These are phyloP conservation scores for Pipistrellus pygmaeus DNA, from an alignment of 2,797 vertebrate species.

Conservation along the genomic window DNA sequence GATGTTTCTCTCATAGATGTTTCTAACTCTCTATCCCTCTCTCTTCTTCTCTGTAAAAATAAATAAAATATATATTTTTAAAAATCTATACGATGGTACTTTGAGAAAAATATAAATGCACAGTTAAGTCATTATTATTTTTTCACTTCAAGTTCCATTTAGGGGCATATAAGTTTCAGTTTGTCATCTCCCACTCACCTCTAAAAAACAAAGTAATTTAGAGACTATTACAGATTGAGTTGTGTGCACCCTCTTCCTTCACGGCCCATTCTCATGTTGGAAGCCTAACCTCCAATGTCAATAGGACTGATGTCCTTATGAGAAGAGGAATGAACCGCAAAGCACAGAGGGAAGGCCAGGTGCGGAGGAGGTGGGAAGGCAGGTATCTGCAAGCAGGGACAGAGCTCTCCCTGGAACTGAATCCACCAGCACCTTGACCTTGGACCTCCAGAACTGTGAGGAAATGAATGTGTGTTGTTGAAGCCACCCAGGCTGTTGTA, in stretches of 20 bases:
- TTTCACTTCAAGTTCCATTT: not conserved
- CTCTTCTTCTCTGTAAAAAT: too few relatives aligned
- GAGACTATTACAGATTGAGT: not conserved
- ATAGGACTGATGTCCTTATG: not conserved
- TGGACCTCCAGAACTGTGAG: not conserved
- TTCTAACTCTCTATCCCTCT: too few relatives aligned
- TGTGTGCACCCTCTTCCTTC: fast-evolving
- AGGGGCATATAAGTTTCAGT: not conserved
- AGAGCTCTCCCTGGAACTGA: not conserved
- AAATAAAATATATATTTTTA: too few relatives aligned
- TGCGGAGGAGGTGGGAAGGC: not conserved
- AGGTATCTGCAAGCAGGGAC: not conserved
- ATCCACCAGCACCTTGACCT: not conserved
- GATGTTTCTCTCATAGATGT: too few relatives aligned
- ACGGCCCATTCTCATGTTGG: not conserved
- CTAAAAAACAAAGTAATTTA: slow-evolving; percentile 3
- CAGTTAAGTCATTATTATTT: not conserved
- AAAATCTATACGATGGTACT: not conserved
- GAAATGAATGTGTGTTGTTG: not conserved
- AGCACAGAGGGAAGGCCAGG: not conserved
- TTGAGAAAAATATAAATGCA: slow-evolving; percentile 26
- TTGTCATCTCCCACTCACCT: not conserved
- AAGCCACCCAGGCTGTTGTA: not conserved
- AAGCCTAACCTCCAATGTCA: not conserved
- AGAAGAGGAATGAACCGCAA: not conserved